Conservation (phyloP, 2,888 invertebrate species). For the Piscicola geometra region DNA sequence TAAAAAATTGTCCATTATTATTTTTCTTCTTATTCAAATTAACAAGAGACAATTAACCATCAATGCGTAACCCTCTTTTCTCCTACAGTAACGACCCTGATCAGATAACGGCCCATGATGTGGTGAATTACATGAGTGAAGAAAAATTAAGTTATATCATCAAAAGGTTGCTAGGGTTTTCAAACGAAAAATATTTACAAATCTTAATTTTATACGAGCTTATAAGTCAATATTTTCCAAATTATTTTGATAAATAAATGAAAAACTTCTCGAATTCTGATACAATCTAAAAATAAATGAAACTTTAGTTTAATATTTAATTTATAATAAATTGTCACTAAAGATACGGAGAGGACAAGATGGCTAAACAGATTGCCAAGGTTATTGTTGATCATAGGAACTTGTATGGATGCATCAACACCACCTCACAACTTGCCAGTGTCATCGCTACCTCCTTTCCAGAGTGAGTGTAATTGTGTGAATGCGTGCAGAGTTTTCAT, state of each 20-base stretch:
- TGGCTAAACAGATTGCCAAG: conserved; percentile 75
- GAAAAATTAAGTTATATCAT: conserved; percentile 74
- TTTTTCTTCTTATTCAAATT: no score
- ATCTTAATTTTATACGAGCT: no score
- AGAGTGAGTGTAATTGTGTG: conserved; percentile 30
- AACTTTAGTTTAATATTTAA: neutral
- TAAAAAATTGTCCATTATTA: no score
- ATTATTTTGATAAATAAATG: no score
- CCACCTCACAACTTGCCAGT: conserved; percentile 76
- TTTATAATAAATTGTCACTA: neutral
- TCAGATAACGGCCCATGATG: conserved; percentile 78
- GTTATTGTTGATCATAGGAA: conserved; percentile 78
- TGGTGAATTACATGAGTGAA: conserved; percentile 74
- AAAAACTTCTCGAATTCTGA: no score
- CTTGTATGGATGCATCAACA: conserved; percentile 69
- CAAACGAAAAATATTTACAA: no score
- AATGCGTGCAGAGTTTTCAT: no score
- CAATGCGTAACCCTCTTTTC: no score
- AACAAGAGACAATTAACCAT: no score
- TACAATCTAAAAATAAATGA: no score
- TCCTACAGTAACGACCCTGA: no score
- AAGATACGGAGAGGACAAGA: conserved; percentile 77
- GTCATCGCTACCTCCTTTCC: conserved; percentile 59
- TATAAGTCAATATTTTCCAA: no score
- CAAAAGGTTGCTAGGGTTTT: conserved; percentile 62